Evolutionary conservation across 2,113 vertebrate genomes (phyloP).

Genomic region (Physeter macrocephalus): DNA sequence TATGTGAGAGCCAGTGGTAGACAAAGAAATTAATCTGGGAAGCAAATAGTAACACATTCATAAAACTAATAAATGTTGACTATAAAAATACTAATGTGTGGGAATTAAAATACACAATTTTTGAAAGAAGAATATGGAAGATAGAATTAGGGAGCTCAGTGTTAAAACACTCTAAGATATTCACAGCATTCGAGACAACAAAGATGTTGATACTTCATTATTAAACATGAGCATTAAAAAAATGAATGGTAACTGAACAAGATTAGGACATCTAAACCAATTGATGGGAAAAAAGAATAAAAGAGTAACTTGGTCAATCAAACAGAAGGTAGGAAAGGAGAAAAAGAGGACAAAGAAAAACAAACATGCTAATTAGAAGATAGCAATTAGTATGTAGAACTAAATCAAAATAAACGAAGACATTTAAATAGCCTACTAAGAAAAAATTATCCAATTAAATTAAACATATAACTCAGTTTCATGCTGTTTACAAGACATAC

Average conservation of each 20-base stretch:
- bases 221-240: not conserved
- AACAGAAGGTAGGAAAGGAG: not conserved
- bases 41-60: not conserved
- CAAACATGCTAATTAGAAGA: not conserved
- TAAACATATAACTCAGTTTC: not conserved
- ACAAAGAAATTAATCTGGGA: not conserved
- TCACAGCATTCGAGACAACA: not conserved
- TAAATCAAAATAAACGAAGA: not conserved
- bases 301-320: not conserved
- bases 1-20: not conserved
- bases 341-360: not conserved
- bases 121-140: not conserved
- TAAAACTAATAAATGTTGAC: not conserved
- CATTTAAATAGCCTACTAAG: not conserved
- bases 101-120: not conserved
- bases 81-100: not conserved
- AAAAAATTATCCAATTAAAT: not conserved
- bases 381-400: not conserved
- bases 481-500: not conserved
- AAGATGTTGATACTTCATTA: not conserved
- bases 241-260: not conserved
- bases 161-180: not conserved
- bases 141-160: not conserved
- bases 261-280: not conserved
- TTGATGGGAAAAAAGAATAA: not conserved